These are phyloP conservation scores for Alligator sinensis DNA, from an alignment of 2,113 vertebrate genomes.

Conservation along the genomic window DNA sequence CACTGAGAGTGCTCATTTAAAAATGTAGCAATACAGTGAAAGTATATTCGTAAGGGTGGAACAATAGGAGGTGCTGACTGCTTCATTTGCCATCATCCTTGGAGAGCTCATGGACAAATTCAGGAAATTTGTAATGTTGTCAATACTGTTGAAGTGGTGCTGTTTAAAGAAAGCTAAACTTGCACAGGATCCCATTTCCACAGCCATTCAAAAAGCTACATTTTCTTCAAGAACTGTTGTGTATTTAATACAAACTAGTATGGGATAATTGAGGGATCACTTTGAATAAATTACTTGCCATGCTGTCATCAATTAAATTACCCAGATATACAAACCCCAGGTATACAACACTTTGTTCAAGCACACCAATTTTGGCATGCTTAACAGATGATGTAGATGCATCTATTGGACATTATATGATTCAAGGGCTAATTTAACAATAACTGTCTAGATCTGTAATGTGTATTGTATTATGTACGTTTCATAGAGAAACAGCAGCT, in stretches of 20 bases:
- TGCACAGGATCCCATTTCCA: background rate
- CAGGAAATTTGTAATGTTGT: background rate
- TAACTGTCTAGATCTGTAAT: background rate
- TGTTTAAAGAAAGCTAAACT: background rate
- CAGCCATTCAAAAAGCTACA: background rate
- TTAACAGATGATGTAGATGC: background rate
- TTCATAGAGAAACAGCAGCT: background rate
- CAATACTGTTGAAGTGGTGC: background rate
- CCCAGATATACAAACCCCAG: background rate
- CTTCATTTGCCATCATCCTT: background rate
- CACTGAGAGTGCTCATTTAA: accelerated
- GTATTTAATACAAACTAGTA: background rate
- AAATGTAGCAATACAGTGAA: background rate
- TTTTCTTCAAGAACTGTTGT: background rate
- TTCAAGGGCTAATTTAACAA: background rate
- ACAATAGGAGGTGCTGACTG: background rate
- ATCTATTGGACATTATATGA: background rate
- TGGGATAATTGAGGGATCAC: background rate
- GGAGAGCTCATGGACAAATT: background rate
- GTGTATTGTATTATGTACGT: background rate
- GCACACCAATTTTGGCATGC: background rate
- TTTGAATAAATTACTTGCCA: background rate
- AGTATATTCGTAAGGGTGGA: background rate
- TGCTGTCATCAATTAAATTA: background rate
- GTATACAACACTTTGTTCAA: background rate